Evolutionary conservation across 1,140 invertebrate species (phyloP).

Genomic region (Aethina tumida): DNA sequence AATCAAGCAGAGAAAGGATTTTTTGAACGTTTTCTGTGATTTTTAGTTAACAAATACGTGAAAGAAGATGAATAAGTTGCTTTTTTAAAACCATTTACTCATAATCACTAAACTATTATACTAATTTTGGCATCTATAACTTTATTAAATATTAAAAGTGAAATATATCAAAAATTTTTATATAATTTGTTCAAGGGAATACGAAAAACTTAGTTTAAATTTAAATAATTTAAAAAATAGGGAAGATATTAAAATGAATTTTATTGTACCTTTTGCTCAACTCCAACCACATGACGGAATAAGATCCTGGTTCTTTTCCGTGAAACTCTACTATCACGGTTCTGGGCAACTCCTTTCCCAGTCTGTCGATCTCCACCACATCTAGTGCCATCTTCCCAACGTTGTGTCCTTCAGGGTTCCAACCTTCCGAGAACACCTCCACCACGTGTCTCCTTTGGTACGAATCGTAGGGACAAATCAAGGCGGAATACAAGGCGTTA

Average conservation of each 20-base stretch:
- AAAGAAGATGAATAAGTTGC: too few species aligned
- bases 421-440: conserved; percentile 77
- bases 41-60: too few species aligned
- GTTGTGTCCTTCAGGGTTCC: conserved; percentile 43
- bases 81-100: too few species aligned
- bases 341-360: conserved; percentile 50
- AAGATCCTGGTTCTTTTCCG: conserved; percentile 59
- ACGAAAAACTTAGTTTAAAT: neutral
- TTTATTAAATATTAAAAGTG: neutral
- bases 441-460: conserved; percentile 49
- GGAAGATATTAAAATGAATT: neutral
- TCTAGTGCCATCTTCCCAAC: conserved; percentile 37
- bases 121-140: neutral
- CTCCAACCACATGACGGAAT: conserved; percentile 75
- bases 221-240: neutral
- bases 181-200: neutral
- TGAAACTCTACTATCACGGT: conserved; percentile 69
- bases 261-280: conserved; percentile 52
- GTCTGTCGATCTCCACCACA: conserved; percentile 44
- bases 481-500: conserved; percentile 51
- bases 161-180: too few species aligned
- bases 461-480: conserved; percentile 61
- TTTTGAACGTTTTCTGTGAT: too few species aligned
- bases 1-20: too few species aligned
- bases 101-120: neutral